These are phyloP conservation scores for Charina bottae DNA, from an alignment of 2,113 vertebrate species.

Conservation along the genomic window DNA sequence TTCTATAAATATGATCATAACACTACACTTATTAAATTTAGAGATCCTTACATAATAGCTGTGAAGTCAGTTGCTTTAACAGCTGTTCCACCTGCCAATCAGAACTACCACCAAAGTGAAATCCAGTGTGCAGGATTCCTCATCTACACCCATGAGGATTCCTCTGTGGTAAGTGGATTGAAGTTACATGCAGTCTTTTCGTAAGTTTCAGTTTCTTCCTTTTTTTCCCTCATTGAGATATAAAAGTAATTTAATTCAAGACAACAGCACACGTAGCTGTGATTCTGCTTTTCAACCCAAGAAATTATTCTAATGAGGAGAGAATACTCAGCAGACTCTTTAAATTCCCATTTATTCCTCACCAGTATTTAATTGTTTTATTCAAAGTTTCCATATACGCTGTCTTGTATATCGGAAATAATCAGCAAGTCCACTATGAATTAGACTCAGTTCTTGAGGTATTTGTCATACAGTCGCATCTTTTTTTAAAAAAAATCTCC, in stretches of 20 bases:
- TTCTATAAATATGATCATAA: neutral
- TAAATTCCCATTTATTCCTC: neutral
- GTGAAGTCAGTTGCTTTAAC: conserved; percentile 69
- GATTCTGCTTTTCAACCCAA: neutral
- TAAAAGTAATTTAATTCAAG: neutral
- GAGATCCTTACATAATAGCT: conserved; percentile 73
- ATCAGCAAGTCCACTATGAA: neutral
- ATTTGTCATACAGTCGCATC: neutral
- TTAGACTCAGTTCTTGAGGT: neutral
- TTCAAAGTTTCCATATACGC: neutral
- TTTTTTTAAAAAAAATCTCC: neutral
- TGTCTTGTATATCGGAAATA: neutral
- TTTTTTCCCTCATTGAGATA: neutral
- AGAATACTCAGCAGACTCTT: neutral
- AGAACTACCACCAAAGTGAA: conserved; percentile 67
- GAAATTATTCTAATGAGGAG: neutral
- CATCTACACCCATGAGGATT: conserved; percentile 58
- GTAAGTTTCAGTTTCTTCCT: neutral
- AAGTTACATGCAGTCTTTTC: neutral
- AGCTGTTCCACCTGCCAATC: conserved; percentile 52
- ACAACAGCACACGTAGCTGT: neutral
- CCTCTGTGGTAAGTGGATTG: conserved; percentile 68
- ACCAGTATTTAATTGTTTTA: neutral
- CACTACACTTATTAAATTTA: conserved; percentile 49
- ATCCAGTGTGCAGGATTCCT: conserved; percentile 76